Evolutionary conservation across 1,140 invertebrate genomes (phyloP).

Genomic region (Drosophila sturtevanti): DNA sequence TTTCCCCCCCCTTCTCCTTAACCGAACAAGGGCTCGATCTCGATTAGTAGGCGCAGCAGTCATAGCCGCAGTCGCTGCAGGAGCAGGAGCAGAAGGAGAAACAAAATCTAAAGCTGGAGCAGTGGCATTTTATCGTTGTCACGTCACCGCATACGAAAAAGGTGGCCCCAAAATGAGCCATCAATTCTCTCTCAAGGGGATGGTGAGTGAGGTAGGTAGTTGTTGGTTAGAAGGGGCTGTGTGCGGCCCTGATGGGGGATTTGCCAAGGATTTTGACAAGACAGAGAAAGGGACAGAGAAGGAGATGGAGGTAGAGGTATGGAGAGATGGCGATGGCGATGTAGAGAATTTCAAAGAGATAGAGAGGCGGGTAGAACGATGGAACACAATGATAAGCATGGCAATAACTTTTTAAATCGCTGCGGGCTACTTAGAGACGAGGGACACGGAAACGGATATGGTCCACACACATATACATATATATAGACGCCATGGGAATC

Average conservation of each 20-base stretch:
- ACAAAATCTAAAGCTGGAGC: no score
- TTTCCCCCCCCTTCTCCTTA: no score
- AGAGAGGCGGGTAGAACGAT: slow-evolving; percentile 32
- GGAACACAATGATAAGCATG: slow-evolving; percentile 54
- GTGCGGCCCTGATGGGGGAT: slow-evolving; percentile 52
- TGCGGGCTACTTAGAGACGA: slow-evolving; percentile 39
- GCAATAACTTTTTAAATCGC: slow-evolving; percentile 77
- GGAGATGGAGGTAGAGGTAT: no score
- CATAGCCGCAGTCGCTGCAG: background rate
- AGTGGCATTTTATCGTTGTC: slow-evolving; percentile 8
- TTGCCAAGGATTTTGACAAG: slow-evolving; percentile 44
- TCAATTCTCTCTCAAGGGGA: slow-evolving; percentile 51
- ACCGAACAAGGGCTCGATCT: slow-evolving; percentile 13
- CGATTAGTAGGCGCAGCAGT: slow-evolving; percentile 29
- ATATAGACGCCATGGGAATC: background rate
- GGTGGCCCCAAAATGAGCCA: slow-evolving; percentile 22
- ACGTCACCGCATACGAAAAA: slow-evolving; percentile 21
- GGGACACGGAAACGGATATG: background rate
- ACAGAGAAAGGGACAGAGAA: slow-evolving; percentile 16
- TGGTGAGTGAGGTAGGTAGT: background rate
- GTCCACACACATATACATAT: background rate
- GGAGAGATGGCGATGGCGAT: no score
- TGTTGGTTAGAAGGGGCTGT: background rate
- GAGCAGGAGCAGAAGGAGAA: background rate
- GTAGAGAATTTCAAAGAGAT: background rate